Conservation (phyloP, 2,888 invertebrate species). For the Serripes groenlandicus region DNA sequence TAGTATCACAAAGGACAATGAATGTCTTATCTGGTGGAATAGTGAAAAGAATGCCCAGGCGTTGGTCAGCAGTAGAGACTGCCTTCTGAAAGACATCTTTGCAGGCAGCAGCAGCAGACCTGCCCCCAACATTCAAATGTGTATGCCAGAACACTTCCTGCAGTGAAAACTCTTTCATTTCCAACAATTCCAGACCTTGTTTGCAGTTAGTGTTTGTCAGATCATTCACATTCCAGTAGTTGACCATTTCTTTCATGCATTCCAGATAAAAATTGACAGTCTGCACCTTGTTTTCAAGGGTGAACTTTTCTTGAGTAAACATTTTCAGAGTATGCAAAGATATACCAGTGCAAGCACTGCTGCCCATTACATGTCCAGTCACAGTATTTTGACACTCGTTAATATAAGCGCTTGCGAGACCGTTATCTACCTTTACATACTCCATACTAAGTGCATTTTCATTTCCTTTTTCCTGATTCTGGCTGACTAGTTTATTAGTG, state of each 20-base stretch:
- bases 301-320: background rate
- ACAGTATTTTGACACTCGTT: too few relatives aligned
- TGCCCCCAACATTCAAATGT: background rate
- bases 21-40: conserved; percentile 17
- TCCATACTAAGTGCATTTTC: too few relatives aligned
- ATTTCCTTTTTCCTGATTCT: too few relatives aligned
- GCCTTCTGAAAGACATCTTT: background rate
- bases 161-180: background rate
- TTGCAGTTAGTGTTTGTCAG: background rate
- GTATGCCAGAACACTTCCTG: conserved; percentile 12
- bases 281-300: background rate
- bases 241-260: background rate
- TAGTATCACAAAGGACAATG: conserved; percentile 6
- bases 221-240: conserved; percentile 12
- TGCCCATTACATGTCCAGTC: too few relatives aligned
- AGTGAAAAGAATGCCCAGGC: conserved; percentile 1
- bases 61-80: background rate
- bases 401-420: too few relatives aligned
- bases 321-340: background rate
- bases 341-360: conserved; percentile 10
- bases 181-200: background rate
- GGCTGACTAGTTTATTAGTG: too few relatives aligned
- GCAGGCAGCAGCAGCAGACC: background rate
- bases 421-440: too few relatives aligned
- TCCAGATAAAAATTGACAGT: background rate